These are phyloP conservation scores for Pogonognathellus flavescens DNA, from an alignment of 1,140 invertebrate genomes.

Conservation along the genomic window DNA sequence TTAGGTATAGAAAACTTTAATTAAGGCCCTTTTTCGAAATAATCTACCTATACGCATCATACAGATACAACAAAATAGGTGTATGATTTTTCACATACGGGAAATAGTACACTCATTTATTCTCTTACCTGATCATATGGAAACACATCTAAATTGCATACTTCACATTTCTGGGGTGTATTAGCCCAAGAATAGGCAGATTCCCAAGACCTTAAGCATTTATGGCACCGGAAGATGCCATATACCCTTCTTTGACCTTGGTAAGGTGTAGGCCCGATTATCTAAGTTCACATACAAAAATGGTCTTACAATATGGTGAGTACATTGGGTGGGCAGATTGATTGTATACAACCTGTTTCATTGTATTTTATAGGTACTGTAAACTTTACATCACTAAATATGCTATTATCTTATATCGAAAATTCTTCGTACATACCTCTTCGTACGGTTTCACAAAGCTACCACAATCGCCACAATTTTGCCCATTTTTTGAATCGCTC, in stretches of 20 bases:
- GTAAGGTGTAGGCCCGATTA: background rate
- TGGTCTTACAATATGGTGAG: no score
- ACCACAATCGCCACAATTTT: background rate
- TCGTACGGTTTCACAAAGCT: background rate
- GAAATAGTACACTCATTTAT: no score
- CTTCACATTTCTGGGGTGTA: constrained; percentile 7
- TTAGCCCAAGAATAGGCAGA: constrained; percentile 3
- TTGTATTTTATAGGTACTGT: no score
- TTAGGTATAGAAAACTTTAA: no score
- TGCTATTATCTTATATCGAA: no score
- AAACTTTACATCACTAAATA: no score
- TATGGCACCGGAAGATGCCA: constrained; percentile 14
- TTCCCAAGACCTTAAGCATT: background rate
- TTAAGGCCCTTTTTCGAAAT: no score
- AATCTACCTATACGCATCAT: no score
- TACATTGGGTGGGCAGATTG: no score
- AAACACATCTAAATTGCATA: background rate
- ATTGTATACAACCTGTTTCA: no score
- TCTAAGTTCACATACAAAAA: background rate
- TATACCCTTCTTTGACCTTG: background rate
- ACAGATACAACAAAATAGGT: no score
- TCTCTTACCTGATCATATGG: background rate
- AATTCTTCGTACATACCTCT: background rate
- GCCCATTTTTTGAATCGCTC: background rate
- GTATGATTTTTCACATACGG: no score